These are phyloP conservation scores for Neoascia interrupta DNA, from an alignment of 2,888 invertebrate species.

Conservation along the genomic window DNA sequence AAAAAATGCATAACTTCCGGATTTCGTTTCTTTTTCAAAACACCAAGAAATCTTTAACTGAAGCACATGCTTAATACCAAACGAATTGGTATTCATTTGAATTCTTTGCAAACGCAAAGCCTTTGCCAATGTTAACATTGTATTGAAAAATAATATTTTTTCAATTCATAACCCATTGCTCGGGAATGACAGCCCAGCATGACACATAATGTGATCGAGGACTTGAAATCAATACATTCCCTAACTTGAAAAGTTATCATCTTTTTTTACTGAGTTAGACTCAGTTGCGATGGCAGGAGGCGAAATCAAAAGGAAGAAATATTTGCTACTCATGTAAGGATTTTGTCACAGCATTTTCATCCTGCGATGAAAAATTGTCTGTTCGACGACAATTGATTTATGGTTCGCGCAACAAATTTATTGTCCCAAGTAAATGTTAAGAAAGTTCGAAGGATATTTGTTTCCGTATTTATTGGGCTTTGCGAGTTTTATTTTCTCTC, in stretches of 20 bases:
- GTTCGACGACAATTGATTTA: slow-evolving; percentile 42
- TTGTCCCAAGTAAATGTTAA: slow-evolving; percentile 5
- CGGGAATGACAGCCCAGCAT: slow-evolving; percentile 9
- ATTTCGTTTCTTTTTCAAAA: no score
- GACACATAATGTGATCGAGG: slow-evolving; percentile 19
- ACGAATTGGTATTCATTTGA: no score
- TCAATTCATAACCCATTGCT: slow-evolving; percentile 14
- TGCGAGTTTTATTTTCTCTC: no score
- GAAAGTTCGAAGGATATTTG: neutral
- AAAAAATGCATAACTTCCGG: no score
- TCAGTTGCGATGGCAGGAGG: no score
- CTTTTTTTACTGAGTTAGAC: neutral
- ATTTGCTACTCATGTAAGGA: slow-evolving; percentile 33
- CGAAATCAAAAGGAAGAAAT: neutral
- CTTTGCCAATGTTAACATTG: no score
- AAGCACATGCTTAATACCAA: no score
- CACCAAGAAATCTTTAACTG: no score
- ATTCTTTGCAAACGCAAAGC: no score
- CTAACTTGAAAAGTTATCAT: neutral
- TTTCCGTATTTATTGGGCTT: no score
- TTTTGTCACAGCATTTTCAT: slow-evolving; percentile 16
- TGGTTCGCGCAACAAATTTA: slow-evolving; percentile 25
- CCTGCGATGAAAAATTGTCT: no score
- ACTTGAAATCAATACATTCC: slow-evolving; percentile 23
- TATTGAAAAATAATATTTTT: neutral